Conservation (phyloP, 2,113 vertebrate genomes). For the Menidia beryllina region DNA sequence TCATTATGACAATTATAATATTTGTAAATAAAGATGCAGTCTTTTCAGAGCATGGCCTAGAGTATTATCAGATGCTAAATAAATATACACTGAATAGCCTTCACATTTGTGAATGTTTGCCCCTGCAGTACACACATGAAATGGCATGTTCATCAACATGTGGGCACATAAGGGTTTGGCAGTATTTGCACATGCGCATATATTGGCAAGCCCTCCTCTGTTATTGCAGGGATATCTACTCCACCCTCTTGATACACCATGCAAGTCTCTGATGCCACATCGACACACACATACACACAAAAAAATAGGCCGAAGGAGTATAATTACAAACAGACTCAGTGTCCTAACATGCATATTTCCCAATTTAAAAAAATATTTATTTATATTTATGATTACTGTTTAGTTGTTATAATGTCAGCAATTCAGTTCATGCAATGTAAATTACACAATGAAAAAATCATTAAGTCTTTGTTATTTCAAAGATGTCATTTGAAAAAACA, state of each 20-base stretch:
- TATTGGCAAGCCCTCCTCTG: constrained; percentile 58
- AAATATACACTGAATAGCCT: not conserved
- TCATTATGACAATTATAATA: not conserved
- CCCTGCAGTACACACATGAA: not conserved
- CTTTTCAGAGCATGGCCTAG: not conserved
- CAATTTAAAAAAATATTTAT: constrained; percentile 23
- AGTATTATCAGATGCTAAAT: not conserved
- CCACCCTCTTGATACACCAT: constrained; percentile 59
- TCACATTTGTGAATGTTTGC: not conserved
- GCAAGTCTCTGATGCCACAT: constrained; percentile 39
- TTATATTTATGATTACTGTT: constrained; percentile 10
- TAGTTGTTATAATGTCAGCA: constrained; percentile 50
- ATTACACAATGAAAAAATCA: constrained; percentile 3
- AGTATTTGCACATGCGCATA: constrained; percentile 64
- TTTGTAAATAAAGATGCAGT: not conserved
- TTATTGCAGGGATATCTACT: constrained; percentile 62
- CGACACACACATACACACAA: constrained; percentile 30
- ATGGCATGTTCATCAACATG: constrained; percentile 33
- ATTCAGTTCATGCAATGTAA: constrained; percentile 19
- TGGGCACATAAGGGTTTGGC: constrained; percentile 8
- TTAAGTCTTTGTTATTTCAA: constrained; percentile 6
- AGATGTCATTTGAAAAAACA: constrained; percentile 34
- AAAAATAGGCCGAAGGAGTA: constrained; percentile 27
- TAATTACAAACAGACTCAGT: constrained; percentile 14
- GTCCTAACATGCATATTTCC: constrained; percentile 13